phyloP scores from a whole-genome alignment of 2,113 vertebrate genomes.

The Fulmarus glacialis region DNA sequence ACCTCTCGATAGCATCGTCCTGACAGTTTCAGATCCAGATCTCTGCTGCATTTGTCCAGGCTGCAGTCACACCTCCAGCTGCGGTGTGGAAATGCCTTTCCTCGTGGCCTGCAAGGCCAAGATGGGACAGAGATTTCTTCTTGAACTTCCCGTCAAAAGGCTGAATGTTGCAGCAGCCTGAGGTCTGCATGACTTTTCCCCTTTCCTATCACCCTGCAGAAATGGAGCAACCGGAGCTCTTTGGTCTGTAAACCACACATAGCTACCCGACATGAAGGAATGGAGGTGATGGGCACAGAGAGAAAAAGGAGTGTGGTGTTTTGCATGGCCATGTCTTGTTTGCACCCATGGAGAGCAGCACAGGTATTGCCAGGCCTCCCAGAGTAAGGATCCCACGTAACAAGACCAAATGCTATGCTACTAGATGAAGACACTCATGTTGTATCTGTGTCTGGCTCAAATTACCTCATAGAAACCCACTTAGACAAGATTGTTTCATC shows the following conservation, averaged over 20 bases:
- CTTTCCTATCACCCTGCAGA: neutral
- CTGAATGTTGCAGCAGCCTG: neutral
- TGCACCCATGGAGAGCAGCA: neutral
- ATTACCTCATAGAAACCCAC: neutral
- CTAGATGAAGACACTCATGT: neutral
- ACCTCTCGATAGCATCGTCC: neutral
- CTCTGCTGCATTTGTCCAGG: neutral
- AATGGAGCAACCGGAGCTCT: neutral
- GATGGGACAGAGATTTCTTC: neutral
- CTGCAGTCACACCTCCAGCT: neutral
- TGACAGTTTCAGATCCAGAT: neutral
- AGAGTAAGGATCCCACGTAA: neutral
- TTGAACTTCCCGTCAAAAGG: neutral
- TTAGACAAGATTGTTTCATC: neutral
- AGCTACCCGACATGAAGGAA: neutral
- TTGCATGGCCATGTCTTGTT: neutral
- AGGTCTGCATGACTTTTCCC: neutral
- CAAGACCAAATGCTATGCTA: neutral
- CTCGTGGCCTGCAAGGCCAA: neutral
- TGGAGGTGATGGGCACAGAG: neutral
- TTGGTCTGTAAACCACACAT: neutral
- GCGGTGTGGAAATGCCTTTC: neutral
- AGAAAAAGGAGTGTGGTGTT: neutral
- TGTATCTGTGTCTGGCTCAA: neutral
- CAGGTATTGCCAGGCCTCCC: neutral